phyloP scores from a whole-genome alignment of 2,797 vertebrate species.

The Luscinia luscinia region DNA sequence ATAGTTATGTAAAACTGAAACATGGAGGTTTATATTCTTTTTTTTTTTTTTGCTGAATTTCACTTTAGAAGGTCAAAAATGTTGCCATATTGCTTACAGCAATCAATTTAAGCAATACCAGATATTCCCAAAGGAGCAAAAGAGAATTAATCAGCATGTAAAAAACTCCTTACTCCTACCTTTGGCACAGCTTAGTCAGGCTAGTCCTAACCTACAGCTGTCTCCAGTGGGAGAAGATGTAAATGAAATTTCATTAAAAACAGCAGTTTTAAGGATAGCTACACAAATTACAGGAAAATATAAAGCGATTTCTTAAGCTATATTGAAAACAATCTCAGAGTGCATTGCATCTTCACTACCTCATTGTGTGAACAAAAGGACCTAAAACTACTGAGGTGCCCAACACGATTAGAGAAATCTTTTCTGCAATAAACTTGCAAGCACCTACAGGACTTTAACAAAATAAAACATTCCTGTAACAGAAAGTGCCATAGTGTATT shows the following conservation, averaged over 20 bases:
- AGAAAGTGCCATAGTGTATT: background rate
- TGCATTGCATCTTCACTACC: background rate
- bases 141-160: conserved; percentile 76
- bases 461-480: background rate
- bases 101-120: conserved; percentile 75
- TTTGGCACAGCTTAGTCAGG: conserved; percentile 76
- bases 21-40: background rate
- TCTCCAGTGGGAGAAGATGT: conserved; percentile 70
- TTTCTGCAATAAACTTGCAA: background rate
- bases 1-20: conserved; percentile 39
- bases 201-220: conserved; percentile 75
- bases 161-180: conserved; percentile 75
- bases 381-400: background rate
- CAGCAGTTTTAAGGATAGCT: conserved; percentile 63
- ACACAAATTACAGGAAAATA: conserved; percentile 44
- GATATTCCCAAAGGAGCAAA: conserved; percentile 68
- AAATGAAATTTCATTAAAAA: conserved; percentile 72
- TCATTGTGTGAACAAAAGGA: background rate
- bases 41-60: conserved; percentile 52
- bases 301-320: conserved; percentile 15
- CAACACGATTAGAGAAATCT: background rate
- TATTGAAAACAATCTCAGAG: background rate
- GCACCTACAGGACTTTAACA: background rate
- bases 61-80: conserved; percentile 73
- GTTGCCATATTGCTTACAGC: conserved; percentile 74